Evolutionary conservation across 2,797 vertebrate species (phyloP), one percentile per base, ranked within the genome.

Genomic region (Lithobates sylvaticus): DNA sequence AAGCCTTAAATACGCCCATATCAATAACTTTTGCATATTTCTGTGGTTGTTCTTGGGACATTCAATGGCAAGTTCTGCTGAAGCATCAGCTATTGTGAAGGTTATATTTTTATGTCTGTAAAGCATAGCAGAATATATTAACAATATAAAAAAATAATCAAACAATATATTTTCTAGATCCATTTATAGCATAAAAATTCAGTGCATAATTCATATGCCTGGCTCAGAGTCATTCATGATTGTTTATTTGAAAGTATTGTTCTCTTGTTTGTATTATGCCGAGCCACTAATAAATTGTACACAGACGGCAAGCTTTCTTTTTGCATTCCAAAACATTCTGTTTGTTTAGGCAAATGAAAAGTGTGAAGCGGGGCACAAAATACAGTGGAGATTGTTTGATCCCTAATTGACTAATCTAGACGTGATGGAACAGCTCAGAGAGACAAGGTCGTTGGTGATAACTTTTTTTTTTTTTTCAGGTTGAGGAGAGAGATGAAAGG

Each of bases 361-460:
- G 44, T 71, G 65, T 18, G 65, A 82, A 75, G 78, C 65, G 29
- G 29, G 32, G n/a, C 39, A 61, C 39, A 74, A 64, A 70, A 75
- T 69, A 76, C 81, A 76, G 58, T 75, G 76, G 32, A 70, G 69
- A 84, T 80, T 80, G 84, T 87, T 71, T 87, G 81, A 87, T 87
- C 70, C 75, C 34, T 87, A 76, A 84, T 87, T 87, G 76, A 76
- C 78, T 4, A 65, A 81, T 54, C 32, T 76, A 90, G 87, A 80
- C 70, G 87, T 39, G 89, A 87, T 39, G 89, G 81, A 83, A 83
- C 83, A 86, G n/a, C 26, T 73, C 0, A 16, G 67, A 88, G 88
- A 26, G 73, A 84, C 86, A 84, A 87, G 86, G 86, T 87, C 81
- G 84, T 58, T 65, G 78, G 5, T 76, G n/a, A 26, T 67, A 13